A percentile compares a stretch with the other conserved stretches of the same genome.
These are phyloP conservation scores for Enteromius paludinosus DNA, from an alignment of 2,797 vertebrate species.

Conservation along the genomic window DNA sequence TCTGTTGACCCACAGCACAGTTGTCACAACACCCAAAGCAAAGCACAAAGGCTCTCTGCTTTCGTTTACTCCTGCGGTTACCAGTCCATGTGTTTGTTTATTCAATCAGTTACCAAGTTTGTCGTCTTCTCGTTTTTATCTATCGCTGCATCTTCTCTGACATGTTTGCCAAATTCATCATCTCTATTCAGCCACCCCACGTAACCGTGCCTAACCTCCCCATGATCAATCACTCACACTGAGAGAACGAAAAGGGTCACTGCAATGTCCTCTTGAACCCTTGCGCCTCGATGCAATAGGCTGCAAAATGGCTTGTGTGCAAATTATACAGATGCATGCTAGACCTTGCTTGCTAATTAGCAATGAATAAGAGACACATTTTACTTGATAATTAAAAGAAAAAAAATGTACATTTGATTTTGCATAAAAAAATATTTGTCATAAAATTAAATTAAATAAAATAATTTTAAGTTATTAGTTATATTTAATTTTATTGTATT, in stretches of 20 bases:
- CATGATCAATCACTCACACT: constrained; percentile 48
- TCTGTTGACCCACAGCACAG: constrained; percentile 10
- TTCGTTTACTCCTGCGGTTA: constrained; percentile 50
- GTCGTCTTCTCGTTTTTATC: constrained; percentile 64
- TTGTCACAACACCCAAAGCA: background rate
- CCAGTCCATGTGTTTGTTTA: constrained; percentile 56
- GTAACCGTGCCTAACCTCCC: constrained; percentile 56
- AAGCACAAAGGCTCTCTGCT: constrained; percentile 25
- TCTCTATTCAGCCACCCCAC: constrained; percentile 66
- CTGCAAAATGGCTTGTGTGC: background rate
- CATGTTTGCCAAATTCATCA: constrained; percentile 65
- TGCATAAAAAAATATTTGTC: too few species aligned
- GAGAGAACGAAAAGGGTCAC: constrained; percentile 40
- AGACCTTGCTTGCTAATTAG: constrained; percentile 5
- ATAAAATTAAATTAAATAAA: too few species aligned
- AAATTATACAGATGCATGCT: background rate
- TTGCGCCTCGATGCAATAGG: background rate
- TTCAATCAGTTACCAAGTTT: constrained; percentile 38
- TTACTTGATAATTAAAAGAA: background rate
- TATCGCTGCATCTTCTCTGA: constrained; percentile 61
- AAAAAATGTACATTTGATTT: background rate
- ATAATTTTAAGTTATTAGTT: too few species aligned
- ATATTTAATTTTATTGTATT: too few species aligned
- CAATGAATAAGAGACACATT: background rate
- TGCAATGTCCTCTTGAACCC: constrained; percentile 36